Evolutionary conservation across 2,888 invertebrate species (phyloP).

Genomic region (Cephus pygmeus): DNA sequence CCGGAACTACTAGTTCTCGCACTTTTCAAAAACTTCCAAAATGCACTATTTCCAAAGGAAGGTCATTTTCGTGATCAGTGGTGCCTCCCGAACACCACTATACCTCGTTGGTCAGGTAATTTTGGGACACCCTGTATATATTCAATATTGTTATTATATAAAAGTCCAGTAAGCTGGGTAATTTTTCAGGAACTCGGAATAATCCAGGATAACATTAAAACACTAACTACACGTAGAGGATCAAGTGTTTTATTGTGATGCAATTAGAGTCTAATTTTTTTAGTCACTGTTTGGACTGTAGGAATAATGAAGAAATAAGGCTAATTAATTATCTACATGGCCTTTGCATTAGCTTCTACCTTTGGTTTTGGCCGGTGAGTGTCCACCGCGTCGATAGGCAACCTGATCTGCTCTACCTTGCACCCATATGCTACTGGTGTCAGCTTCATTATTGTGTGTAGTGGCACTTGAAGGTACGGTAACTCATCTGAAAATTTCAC

Average conservation of each 20-base stretch:
- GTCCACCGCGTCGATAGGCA: slow-evolving; percentile 94
- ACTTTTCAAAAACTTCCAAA: too few species aligned
- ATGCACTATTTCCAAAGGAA: too few species aligned
- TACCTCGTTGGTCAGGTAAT: too few species aligned
- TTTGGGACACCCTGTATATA: too few species aligned
- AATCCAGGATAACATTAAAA: slow-evolving; percentile 39
- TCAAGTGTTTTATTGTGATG: slow-evolving; percentile 39
- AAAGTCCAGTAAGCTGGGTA: slow-evolving; percentile 1
- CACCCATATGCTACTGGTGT: slow-evolving; percentile 99
- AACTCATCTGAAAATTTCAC: slow-evolving; percentile 77
- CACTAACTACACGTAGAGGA: slow-evolving; percentile 34
- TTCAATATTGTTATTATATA: too few species aligned
- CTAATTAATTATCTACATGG: slow-evolving; percentile 13
- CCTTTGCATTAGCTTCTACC: slow-evolving; percentile 67
- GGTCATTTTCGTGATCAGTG: too few species aligned
- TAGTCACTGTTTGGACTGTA: neutral
- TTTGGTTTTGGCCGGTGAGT: slow-evolving; percentile 94
- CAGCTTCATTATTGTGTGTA: slow-evolving; percentile 96
- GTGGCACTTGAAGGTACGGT: slow-evolving; percentile 89
- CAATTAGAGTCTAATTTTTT: slow-evolving; percentile 28
- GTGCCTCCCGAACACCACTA: too few species aligned
- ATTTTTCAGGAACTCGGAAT: slow-evolving; percentile 2
- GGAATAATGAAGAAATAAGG: neutral
- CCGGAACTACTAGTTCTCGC: too few species aligned
- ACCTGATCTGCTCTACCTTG: slow-evolving; percentile 91